phyloP scores from a whole-genome alignment of 2,888 invertebrate species.

The Dryomyza anilis region DNA sequence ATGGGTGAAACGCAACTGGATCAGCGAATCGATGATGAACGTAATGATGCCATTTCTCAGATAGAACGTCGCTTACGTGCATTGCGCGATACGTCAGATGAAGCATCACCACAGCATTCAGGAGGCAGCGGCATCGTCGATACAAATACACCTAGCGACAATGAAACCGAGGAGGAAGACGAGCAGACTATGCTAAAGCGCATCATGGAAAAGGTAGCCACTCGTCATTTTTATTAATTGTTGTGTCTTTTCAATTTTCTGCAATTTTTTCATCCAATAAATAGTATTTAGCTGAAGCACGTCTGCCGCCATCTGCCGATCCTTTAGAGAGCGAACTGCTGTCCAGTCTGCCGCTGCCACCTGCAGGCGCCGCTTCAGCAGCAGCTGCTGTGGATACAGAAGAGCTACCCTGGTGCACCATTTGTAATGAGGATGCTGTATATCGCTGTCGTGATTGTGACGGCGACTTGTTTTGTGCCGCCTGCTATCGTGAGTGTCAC shows the following conservation, averaged over 20 bases:
- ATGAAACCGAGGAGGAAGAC: slow-evolving; percentile 51
- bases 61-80: slow-evolving; percentile 65
- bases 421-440: slow-evolving; percentile 82
- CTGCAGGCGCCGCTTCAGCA: slow-evolving; percentile 34
- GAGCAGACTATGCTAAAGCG: slow-evolving; percentile 58
- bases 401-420: slow-evolving; percentile 82
- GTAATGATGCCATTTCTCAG: slow-evolving; percentile 63
- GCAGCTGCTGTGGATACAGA: slow-evolving; percentile 55
- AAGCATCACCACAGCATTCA: slow-evolving; percentile 20
- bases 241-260: background rate
- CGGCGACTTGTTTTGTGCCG: slow-evolving; percentile 78
- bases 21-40: slow-evolving; percentile 62
- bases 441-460: slow-evolving; percentile 78
- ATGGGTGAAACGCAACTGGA: slow-evolving; percentile 65
- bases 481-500: slow-evolving; percentile 76
- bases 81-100: slow-evolving; percentile 61
- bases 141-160: slow-evolving; percentile 51
- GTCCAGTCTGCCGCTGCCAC: slow-evolving; percentile 37
- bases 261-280: background rate
- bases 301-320: slow-evolving; percentile 61
- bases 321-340: slow-evolving; percentile 60
- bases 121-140: slow-evolving; percentile 13
- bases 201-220: slow-evolving; percentile 51
- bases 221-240: background rate
- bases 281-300: slow-evolving; percentile 64